These are phyloP conservation scores for Percopsis omiscomaycus DNA, from an alignment of 2,797 vertebrate genomes.

Conservation along the genomic window DNA sequence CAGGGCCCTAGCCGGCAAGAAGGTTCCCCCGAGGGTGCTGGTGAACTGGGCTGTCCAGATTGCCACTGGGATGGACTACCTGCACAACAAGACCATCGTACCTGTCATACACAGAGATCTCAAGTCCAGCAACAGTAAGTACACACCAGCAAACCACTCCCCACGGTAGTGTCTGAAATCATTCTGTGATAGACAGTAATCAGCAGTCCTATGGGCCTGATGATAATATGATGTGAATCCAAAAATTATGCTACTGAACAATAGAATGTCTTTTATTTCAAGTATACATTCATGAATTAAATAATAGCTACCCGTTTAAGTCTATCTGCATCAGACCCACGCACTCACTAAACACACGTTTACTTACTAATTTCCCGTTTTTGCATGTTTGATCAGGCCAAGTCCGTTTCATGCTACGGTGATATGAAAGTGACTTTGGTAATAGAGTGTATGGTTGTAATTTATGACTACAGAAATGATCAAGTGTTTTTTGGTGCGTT, in stretches of 20 bases:
- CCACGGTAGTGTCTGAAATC: too few relatives aligned
- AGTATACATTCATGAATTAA: background rate
- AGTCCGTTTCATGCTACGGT: constrained; percentile 7
- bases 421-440: constrained; percentile 1
- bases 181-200: too few relatives aligned
- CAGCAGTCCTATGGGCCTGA: background rate
- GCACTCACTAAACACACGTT: too few relatives aligned
- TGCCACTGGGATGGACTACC: constrained; percentile 91
- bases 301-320: background rate
- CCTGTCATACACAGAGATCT: constrained; percentile 93
- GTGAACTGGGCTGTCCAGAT: constrained; percentile 96
- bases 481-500: background rate
- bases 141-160: background rate
- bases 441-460: background rate
- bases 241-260: background rate
- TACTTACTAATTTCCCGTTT: background rate
- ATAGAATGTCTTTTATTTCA: background rate
- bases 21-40: constrained; percentile 87
- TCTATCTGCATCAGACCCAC: background rate
- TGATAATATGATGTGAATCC: background rate
- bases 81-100: constrained; percentile 88
- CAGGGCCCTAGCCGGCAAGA: constrained; percentile 85
- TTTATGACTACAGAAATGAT: background rate
- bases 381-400: background rate
- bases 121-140: constrained; percentile 96